Evolutionary conservation across 2,888 invertebrate species (phyloP).

Genomic region (Syrista parreyssii): DNA sequence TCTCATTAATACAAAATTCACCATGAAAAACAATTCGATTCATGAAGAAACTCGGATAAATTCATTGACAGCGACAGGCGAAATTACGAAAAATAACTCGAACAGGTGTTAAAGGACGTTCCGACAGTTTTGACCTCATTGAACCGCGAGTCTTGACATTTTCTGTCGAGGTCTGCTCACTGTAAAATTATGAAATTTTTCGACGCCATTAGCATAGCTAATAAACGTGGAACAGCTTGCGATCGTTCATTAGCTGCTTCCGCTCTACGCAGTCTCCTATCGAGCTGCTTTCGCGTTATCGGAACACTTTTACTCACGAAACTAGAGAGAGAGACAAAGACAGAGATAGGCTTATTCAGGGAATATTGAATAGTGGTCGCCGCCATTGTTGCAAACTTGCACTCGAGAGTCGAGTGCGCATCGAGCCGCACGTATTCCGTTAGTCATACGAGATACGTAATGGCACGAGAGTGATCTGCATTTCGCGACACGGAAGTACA

Average conservation of each 20-base stretch:
- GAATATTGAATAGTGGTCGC: background rate
- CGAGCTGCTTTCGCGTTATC: background rate
- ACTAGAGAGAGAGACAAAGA: background rate
- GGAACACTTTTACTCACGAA: background rate
- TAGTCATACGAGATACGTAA: background rate
- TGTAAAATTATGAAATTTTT: background rate
- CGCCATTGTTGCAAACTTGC: background rate
- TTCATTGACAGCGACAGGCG: background rate
- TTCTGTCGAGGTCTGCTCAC: background rate
- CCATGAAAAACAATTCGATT: background rate
- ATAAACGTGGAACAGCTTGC: background rate
- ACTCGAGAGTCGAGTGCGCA: conserved; percentile 15
- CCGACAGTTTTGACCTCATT: background rate
- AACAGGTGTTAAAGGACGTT: background rate
- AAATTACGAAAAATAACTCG: background rate
- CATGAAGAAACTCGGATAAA: background rate
- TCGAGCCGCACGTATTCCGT: conserved; percentile 8
- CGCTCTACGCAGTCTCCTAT: background rate
- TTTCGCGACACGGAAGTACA: background rate
- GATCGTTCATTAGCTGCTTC: background rate
- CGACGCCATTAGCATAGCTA: background rate
- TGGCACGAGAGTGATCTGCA: background rate
- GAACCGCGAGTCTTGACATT: background rate
- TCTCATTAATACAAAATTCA: background rate
- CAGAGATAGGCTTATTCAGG: conserved; percentile 1